Evolutionary conservation across 2,888 invertebrate genomes (phyloP).

Genomic region (Polymixis lichenea): DNA sequence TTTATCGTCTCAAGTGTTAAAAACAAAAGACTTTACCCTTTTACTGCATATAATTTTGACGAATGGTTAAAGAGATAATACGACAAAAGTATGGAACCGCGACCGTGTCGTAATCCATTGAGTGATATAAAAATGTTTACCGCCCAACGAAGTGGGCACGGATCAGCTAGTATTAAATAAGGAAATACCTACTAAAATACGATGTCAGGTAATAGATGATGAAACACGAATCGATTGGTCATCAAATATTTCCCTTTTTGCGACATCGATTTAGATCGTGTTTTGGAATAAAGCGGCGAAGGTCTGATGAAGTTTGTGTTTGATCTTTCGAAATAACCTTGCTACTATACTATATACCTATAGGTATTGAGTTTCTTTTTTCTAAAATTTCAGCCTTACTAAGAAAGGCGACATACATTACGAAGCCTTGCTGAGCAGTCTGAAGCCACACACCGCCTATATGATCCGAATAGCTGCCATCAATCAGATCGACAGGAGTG

Average conservation of each 20-base stretch:
- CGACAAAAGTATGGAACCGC: too few species aligned
- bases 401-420: constrained; percentile 87
- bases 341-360: neutral
- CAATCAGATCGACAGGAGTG: constrained; percentile 95
- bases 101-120: too few species aligned
- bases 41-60: too few species aligned
- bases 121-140: too few species aligned
- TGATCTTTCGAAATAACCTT: neutral
- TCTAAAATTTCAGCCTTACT: constrained; percentile 76
- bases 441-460: constrained; percentile 95
- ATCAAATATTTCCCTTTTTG: neutral
- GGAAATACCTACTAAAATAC: neutral
- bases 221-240: neutral
- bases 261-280: too few species aligned
- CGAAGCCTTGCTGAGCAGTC: constrained; percentile 86
- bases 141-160: too few species aligned
- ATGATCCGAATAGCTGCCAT: constrained; percentile 95
- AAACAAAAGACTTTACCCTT: too few species aligned
- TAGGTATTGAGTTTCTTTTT: neutral
- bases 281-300: neutral
- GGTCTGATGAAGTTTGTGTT: neutral
- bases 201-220: too few species aligned
- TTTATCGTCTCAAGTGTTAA: too few species aligned
- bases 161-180: too few species aligned
- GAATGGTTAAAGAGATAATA: too few species aligned